phyloP scores from a whole-genome alignment of 2,113 vertebrate genomes.

The Alouatta palliata region DNA sequence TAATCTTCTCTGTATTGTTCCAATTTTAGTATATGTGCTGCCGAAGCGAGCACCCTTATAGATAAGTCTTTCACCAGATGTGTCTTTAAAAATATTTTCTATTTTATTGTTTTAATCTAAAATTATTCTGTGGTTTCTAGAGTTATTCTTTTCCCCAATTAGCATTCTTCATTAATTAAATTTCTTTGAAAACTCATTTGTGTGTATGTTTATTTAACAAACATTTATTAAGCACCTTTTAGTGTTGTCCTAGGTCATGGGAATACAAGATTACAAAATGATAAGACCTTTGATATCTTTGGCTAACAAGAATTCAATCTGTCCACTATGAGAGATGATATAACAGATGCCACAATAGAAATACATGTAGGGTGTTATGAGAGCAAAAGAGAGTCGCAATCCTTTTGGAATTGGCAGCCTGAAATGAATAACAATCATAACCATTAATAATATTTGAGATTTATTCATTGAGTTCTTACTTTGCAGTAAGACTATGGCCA shows the following conservation, averaged over 20 bases:
- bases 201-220: not conserved
- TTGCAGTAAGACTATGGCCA: not conserved
- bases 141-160: not conserved
- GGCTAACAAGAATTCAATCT: not conserved
- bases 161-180: not conserved
- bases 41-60: too few species aligned
- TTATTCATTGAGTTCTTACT: not conserved
- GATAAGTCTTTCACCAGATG: not conserved
- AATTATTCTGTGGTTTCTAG: not conserved
- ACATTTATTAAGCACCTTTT: not conserved
- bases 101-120: not conserved
- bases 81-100: not conserved
- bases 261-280: not conserved
- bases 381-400: not conserved
- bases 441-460: not conserved
- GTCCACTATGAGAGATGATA: not conserved
- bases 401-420: not conserved
- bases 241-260: not conserved
- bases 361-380: not conserved
- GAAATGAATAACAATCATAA: not conserved
- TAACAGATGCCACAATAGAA: not conserved
- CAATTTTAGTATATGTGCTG: too few species aligned
- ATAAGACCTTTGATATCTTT: not conserved
- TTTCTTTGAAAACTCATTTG: not conserved
- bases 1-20: too few species aligned